Conservation (phyloP, 2,113 vertebrate genomes). For the Planiliza haematocheilus region DNA sequence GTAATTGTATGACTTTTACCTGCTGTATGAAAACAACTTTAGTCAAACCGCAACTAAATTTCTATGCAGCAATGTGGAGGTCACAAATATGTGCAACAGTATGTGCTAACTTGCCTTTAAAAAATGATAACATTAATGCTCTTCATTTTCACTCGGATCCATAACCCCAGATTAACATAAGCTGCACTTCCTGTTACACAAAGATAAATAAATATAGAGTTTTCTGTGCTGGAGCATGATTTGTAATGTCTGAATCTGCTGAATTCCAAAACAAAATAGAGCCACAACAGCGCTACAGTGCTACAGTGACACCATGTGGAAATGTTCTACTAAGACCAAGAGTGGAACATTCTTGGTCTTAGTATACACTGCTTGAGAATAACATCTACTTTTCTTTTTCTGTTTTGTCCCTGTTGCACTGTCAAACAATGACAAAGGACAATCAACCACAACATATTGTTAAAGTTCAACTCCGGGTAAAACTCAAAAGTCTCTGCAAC, state of each 20-base stretch:
- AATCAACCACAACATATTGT: too few species aligned
- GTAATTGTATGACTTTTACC: too few species aligned
- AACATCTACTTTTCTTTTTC: too few species aligned
- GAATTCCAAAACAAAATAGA: neutral
- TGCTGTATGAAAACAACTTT: neutral
- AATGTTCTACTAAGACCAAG: neutral
- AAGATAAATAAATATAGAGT: constrained; percentile 1
- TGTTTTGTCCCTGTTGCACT: too few species aligned
- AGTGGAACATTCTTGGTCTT: too few species aligned
- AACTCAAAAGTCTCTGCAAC: too few species aligned
- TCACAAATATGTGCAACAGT: neutral
- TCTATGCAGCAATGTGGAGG: too few species aligned
- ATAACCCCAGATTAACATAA: neutral
- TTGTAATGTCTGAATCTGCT: constrained; percentile 2
- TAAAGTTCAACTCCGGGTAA: too few species aligned
- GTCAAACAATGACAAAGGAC: too few species aligned
- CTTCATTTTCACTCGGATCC: neutral
- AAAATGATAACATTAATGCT: neutral
- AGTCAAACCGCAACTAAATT: too few species aligned
- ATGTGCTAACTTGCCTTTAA: neutral
- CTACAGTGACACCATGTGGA: constrained; percentile 71
- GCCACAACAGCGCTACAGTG: constrained; percentile 15
- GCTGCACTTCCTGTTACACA: neutral
- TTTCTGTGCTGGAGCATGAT: constrained; percentile 1
- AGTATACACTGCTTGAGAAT: too few species aligned